Base-by-base conservation (phyloP, 1,140 invertebrate species). In the Psilanteris sp. region DNA sequence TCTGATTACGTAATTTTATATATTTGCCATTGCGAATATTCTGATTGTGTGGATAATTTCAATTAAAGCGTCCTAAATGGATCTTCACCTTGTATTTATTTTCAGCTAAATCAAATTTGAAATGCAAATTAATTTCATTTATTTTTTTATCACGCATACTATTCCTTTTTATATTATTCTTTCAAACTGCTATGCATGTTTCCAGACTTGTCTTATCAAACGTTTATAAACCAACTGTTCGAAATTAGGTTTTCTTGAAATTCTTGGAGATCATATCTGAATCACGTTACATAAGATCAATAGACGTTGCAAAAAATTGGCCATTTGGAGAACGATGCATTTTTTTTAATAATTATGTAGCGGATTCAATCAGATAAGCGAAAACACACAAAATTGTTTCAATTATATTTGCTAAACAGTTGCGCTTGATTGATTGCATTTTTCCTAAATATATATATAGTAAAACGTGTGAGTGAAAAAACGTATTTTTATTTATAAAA, bases 131-230 rank as follows among this genome's bases (percentile, higher is more conserved):
- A 29, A 18, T 44, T 59, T 32, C 39, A 44, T 59, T 44, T 59
- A 59, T 59, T 59, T 61, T n/a, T 59, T 61, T 61, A 61, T 46
- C 55, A 59, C 54, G 54, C 20, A 20, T 20, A 26, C 29, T 44
- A 29, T 59, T 44, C 39, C 39, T 59, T n/a, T 59, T 59, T 39
- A 26, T 18, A 27, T 61, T 37, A 61, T 61, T 61, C 22, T 46
- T 48, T 61, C 31, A 36, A 43, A 37, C 43, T 37, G 20, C 46
- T 46, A 46, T 61, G 55, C 55, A 46, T 61, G 55, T 61, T 48
- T 32, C 36, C 20, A 24, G 43, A 61, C 27, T 37, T 43, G 31
- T 22, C 14, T 61, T 61, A 61, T 61, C 41, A 37, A 46, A 31
- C 41, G 39, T 34, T 46, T 41, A 46, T 61, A 61, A 61, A 61